Evolutionary conservation across 2,113 vertebrate species (phyloP), one percentile per base, ranked within the genome.

Genomic region (Rallus limicola): DNA sequence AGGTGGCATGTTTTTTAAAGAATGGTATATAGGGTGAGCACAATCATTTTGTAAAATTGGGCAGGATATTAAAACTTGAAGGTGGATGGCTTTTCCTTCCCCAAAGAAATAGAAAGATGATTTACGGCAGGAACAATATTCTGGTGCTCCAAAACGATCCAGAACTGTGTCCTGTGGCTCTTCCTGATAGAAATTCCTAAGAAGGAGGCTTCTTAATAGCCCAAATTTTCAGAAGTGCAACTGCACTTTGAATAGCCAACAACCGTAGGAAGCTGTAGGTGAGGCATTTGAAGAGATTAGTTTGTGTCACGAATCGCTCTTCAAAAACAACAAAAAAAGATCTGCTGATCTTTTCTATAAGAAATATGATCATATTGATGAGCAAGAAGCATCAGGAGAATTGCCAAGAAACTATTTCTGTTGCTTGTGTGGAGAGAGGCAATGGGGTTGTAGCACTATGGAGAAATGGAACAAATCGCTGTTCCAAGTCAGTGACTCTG

Each of bases 101-200:
- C 20, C 40, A 81, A 56, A 60, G 17, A 59, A 77, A 55, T 4
- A 71, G 9, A 19, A 85, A 55, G 20, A 13, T 50, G 16, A 25
- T 86, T 69, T 91, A 36, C 69, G 33, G 62, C 69, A 85, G 17
- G n/a, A 21, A 34, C 16, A 52, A 53, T 69, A 74, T 5, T 6
- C 55, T 85, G 67, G 4, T 88, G 26, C 28, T 40, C 18, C 0
- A 0, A 17, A 53, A 34, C 33, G 38, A 16, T 28, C 5, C 31
- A 70, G 14, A 12, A 15, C 25, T 80, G 7, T 60, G 42, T 92
- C n/a, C 77, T 31, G 6, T 40, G 64, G 33, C 24, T 78, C 83
- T 70, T 86, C 20, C 31, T 90, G 75, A 23, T 59, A 36, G 25
- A 72, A 48, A 48, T 48, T 48, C 48, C 19, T 48, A 36, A 52